Evolutionary conservation across 1,140 invertebrate species (phyloP).

Genomic region (Drosophila kanapiae): DNA sequence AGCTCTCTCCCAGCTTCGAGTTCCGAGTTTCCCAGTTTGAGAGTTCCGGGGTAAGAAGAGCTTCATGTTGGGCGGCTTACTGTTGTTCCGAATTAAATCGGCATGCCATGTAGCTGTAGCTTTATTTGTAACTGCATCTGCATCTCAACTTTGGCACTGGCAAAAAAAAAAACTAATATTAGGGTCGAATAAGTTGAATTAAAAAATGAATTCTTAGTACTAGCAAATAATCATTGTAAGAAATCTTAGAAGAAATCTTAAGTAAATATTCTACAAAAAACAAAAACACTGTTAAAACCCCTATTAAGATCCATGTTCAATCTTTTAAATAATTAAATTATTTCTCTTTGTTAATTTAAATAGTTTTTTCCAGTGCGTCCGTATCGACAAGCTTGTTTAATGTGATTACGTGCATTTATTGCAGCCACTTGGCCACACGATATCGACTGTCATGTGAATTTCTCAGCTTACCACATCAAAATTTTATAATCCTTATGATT

Average conservation of each 20-base stretch:
- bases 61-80: conserved; percentile 45
- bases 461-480: conserved; percentile 20
- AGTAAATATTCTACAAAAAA: not conserved
- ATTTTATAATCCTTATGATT: conserved; percentile 30
- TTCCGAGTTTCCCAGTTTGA: not conserved
- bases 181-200: too few species aligned
- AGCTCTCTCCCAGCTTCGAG: conserved; percentile 11
- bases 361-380: not conserved
- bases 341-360: not conserved
- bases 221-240: too few species aligned
- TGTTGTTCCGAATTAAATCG: conserved; percentile 56
- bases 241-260: too few species aligned
- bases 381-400: not conserved
- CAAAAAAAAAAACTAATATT: not conserved
- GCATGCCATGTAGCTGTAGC: conserved; percentile 1
- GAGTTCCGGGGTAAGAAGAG: conserved; percentile 18
- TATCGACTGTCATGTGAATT: conserved; percentile 8
- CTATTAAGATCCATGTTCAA: not conserved
- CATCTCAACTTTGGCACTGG: not conserved
- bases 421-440: not conserved
- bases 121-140: not conserved
- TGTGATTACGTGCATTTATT: conserved; percentile 33
- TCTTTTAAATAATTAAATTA: too few species aligned
- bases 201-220: too few species aligned
- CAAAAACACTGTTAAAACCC: not conserved